Evolutionary conservation across 1,140 invertebrate genomes (phyloP).

Genomic region (Samia ricini): DNA sequence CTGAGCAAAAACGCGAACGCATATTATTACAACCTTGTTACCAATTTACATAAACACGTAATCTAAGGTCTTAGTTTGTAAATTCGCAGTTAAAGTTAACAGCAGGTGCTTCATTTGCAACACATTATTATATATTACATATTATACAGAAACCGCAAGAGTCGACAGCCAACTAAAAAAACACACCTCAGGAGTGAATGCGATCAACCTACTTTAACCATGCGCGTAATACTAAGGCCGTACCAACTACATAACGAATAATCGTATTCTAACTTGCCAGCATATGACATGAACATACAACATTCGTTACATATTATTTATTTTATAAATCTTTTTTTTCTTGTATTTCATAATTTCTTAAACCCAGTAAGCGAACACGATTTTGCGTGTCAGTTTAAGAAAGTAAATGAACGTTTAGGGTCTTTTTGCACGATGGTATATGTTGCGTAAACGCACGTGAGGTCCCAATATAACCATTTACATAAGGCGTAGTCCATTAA

Average conservation of each 20-base stretch:
- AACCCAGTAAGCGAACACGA: no score
- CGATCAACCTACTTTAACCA: not conserved
- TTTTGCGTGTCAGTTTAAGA: not conserved
- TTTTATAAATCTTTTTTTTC: not conserved
- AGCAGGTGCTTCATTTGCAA: no score
- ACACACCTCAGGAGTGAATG: not conserved
- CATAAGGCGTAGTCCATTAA: not conserved
- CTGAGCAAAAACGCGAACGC: no score
- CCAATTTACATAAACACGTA: no score
- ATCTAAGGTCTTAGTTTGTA: no score
- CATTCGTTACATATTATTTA: no score
- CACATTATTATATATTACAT: not conserved
- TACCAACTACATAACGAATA: not conserved
- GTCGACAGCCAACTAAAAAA: not conserved
- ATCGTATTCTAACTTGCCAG: not conserved
- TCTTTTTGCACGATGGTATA: not conserved
- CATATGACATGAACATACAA: not conserved
- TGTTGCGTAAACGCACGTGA: not conserved
- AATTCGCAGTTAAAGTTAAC: no score
- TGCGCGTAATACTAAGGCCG: not conserved
- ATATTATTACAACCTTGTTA: no score
- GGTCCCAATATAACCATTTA: not conserved
- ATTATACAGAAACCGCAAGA: not conserved
- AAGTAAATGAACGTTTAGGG: not conserved
- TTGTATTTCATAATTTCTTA: no score